phyloP scores from a whole-genome alignment of 1,140 invertebrate genomes.

The Dendroctonus ponderosae region DNA sequence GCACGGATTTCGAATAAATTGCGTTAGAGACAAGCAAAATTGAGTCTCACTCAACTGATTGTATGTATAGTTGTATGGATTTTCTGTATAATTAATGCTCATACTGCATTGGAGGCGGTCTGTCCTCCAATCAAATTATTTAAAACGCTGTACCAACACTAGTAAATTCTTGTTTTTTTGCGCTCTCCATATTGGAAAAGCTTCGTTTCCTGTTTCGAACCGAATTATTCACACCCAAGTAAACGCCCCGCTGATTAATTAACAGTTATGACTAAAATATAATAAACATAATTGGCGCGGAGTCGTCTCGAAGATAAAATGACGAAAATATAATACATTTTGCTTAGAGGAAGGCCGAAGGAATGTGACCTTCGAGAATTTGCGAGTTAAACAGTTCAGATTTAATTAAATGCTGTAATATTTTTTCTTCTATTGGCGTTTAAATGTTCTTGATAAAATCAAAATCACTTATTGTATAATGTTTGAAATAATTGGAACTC shows the following conservation, averaged over 20 bases:
- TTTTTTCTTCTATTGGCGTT: too few relatives aligned
- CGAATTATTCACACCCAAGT: neutral
- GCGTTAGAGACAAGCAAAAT: constrained; percentile 4
- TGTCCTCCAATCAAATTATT: neutral
- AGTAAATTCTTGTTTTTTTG: neutral
- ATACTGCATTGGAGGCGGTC: neutral
- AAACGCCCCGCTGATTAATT: constrained; percentile 15
- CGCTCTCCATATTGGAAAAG: neutral
- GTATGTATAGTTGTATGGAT: neutral
- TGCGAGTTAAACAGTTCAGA: too few relatives aligned
- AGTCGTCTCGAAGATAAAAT: neutral
- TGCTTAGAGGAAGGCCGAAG: too few relatives aligned
- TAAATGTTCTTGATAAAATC: too few relatives aligned
- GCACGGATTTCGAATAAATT: constrained; percentile 20
- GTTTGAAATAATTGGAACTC: too few relatives aligned
- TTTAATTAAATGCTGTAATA: too few relatives aligned
- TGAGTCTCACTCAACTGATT: neutral
- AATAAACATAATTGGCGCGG: constrained; percentile 11
- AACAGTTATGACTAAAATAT: constrained; percentile 16
- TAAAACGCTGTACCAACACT: neutral
- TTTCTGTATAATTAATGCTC: neutral
- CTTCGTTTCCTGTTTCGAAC: neutral
- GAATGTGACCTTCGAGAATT: too few relatives aligned
- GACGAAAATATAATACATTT: too few relatives aligned
- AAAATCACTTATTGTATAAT: too few relatives aligned